Evolutionary conservation across 2,113 vertebrate species (phyloP).

Genomic region (Mormyrus lacerda): DNA sequence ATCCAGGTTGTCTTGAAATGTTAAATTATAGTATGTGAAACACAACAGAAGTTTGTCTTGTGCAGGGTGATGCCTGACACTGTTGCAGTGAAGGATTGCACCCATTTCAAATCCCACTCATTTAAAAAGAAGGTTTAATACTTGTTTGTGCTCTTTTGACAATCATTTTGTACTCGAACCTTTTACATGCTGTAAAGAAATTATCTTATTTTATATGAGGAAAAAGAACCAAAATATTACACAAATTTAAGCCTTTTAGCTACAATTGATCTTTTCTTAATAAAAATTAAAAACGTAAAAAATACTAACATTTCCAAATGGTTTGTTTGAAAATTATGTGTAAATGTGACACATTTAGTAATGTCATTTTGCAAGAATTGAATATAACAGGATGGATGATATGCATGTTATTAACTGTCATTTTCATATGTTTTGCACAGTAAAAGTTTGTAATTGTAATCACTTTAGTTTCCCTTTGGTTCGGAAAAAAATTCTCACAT

Average conservation of each 20-base stretch:
- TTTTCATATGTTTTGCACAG: not conserved
- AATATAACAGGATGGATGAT: not conserved
- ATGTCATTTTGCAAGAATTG: not conserved
- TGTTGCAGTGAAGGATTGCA: not conserved
- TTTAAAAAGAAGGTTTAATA: not conserved
- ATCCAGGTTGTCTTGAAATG: not conserved
- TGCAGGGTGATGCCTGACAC: not conserved
- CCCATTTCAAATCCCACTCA: not conserved
- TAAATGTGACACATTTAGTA: not conserved
- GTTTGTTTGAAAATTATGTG: not conserved
- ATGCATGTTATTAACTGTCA: not conserved
- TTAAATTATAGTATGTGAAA: not conserved
- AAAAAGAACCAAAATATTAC: not conserved
- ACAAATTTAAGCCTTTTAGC: not conserved
- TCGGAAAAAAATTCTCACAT: not conserved
- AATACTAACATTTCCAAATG: not conserved
- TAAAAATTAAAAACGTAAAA: not conserved
- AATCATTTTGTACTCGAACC: conserved; percentile 5
- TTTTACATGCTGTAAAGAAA: not conserved
- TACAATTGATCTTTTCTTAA: not conserved
- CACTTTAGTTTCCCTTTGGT: not conserved
- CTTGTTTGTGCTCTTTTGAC: not conserved
- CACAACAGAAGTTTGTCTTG: not conserved
- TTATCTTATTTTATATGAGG: not conserved
- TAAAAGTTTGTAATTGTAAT: not conserved